Percentiles rank a stretch among this genome's conserved stretches.
Evolutionary conservation across 2,113 vertebrate genomes (phyloP).

Genomic region (Carettochelys insculpta): DNA sequence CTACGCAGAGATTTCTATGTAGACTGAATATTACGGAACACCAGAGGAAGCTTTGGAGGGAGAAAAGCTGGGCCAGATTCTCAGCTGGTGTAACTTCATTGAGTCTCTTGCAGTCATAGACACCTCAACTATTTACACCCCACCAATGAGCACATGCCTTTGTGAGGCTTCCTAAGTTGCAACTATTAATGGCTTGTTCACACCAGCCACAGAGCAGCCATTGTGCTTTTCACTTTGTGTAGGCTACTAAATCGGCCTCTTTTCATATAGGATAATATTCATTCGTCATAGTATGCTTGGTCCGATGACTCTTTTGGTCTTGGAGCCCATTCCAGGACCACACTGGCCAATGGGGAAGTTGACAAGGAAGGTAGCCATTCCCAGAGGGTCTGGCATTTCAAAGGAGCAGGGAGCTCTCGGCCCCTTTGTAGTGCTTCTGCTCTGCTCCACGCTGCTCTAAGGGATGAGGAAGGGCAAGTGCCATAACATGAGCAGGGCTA

Average conservation of each 20-base stretch:
- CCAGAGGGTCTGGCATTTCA: too few species aligned
- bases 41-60: background rate
- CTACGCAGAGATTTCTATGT: too few species aligned
- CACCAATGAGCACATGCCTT: background rate
- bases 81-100: background rate
- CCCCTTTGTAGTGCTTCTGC: too few species aligned
- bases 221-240: background rate
- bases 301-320: background rate
- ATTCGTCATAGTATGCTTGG: background rate
- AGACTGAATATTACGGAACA: rapidly evolving
- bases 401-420: too few species aligned
- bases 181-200: background rate
- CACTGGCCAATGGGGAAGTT: too few species aligned
- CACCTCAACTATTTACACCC: rapidly evolving
- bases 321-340: background rate
- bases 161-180: background rate
- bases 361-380: too few species aligned
- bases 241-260: background rate
- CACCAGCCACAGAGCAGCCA: background rate
- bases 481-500: too few species aligned
- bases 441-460: too few species aligned
- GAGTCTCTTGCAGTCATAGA: background rate
- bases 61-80: too few species aligned
- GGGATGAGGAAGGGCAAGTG: too few species aligned
- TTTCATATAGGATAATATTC: background rate